phyloP scores from a whole-genome alignment of 2,888 invertebrate genomes.

The Amphimallon solstitiale region DNA sequence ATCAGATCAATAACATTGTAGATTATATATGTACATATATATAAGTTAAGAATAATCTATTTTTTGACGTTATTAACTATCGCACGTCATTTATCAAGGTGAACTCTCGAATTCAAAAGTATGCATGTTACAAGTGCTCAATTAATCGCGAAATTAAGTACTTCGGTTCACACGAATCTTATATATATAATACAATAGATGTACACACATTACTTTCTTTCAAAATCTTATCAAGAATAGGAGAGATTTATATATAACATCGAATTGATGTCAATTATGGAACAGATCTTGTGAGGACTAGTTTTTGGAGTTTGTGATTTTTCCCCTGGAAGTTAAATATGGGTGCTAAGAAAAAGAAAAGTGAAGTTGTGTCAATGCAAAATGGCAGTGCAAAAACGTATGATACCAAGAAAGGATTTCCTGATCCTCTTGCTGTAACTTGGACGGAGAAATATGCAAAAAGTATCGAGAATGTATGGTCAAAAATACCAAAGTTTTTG shows the following conservation, averaged over 20 bases:
- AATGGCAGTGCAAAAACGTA: constrained; percentile 5
- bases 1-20: too few relatives aligned
- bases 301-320: background rate
- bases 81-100: too few relatives aligned
- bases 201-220: background rate
- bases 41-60: too few relatives aligned
- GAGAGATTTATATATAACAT: background rate
- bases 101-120: too few relatives aligned
- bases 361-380: constrained; percentile 4
- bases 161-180: too few relatives aligned
- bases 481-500: constrained; percentile 67
- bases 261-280: background rate
- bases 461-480: constrained; percentile 67
- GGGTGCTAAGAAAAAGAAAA: constrained; percentile 21
- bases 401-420: constrained; percentile 29
- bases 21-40: too few relatives aligned
- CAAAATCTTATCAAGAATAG: constrained; percentile 13
- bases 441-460: constrained; percentile 71
- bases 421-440: constrained; percentile 68
- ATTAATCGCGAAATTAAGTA: too few relatives aligned
- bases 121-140: too few relatives aligned
- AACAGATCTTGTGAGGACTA: background rate
- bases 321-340: constrained; percentile 3
- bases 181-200: too few relatives aligned
- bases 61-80: too few relatives aligned